phyloP scores from a whole-genome alignment of 2,113 vertebrate genomes.

The Trachemys scripta region DNA sequence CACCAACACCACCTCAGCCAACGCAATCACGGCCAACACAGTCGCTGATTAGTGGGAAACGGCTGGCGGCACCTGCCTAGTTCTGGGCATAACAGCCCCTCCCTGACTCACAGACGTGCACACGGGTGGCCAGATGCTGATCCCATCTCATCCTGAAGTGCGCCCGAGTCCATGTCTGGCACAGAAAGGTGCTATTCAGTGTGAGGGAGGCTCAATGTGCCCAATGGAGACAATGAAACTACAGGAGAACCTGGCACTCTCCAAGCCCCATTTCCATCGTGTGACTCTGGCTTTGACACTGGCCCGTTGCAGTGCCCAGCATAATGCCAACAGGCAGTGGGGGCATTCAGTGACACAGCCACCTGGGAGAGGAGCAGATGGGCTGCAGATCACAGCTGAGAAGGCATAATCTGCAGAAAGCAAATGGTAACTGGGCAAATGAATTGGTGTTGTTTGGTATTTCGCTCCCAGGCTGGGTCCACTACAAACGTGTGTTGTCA shows the following conservation, averaged over 20 bases:
- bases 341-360: fast-evolving
- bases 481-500: background rate
- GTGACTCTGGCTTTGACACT: background rate
- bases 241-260: background rate
- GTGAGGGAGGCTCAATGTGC: fast-evolving
- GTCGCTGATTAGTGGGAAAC: background rate
- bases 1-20: background rate
- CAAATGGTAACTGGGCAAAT: background rate
- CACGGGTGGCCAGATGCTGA: fast-evolving
- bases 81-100: background rate
- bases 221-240: too few species aligned
- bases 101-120: background rate
- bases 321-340: background rate
- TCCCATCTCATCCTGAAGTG: background rate
- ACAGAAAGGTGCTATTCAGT: background rate
- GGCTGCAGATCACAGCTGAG: background rate
- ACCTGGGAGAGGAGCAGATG: background rate
- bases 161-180: background rate
- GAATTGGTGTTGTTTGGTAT: background rate
- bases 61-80: background rate
- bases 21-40: background rate
- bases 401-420: background rate
- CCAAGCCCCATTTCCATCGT: background rate
- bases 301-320: background rate
- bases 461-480: background rate